phyloP scores from a whole-genome alignment of 2,797 vertebrate species.

The Oceanodroma leucorhoa region DNA sequence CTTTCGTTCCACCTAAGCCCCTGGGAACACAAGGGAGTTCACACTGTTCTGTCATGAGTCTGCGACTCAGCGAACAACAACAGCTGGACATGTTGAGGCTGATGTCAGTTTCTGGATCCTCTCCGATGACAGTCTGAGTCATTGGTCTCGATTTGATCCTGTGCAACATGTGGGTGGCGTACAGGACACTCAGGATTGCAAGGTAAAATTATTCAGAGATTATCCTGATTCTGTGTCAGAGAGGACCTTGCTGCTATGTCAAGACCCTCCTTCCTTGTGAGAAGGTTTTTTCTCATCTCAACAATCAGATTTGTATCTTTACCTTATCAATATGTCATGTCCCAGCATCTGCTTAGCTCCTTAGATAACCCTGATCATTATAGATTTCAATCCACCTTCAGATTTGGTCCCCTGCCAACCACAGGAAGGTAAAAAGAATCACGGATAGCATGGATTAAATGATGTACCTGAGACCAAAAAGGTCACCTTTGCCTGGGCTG shows the following conservation, averaged over 20 bases:
- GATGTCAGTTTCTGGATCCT: conserved; percentile 28
- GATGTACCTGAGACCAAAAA: background rate
- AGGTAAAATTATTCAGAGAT: background rate
- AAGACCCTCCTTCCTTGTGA: background rate
- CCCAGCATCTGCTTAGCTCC: background rate
- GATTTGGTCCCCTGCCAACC: background rate
- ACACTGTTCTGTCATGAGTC: conserved; percentile 33
- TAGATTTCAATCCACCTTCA: background rate
- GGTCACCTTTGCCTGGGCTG: background rate
- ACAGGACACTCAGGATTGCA: background rate
- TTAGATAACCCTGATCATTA: background rate
- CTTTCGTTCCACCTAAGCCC: conserved; percentile 43
- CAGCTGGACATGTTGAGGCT: conserved; percentile 30
- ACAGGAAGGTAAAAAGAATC: background rate
- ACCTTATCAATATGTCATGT: too few species aligned
- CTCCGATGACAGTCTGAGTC: conserved; percentile 19
- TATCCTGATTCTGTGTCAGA: background rate
- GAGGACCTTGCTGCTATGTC: background rate
- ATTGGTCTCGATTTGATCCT: background rate
- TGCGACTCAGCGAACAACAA: conserved; percentile 36
- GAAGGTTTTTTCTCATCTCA: background rate
- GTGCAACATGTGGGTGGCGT: background rate
- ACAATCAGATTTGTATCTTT: background rate
- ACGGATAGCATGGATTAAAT: background rate
- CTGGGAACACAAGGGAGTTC: conserved; percentile 46